Conservation (phyloP, 2,888 invertebrate genomes). For the Torymus texanus region DNA sequence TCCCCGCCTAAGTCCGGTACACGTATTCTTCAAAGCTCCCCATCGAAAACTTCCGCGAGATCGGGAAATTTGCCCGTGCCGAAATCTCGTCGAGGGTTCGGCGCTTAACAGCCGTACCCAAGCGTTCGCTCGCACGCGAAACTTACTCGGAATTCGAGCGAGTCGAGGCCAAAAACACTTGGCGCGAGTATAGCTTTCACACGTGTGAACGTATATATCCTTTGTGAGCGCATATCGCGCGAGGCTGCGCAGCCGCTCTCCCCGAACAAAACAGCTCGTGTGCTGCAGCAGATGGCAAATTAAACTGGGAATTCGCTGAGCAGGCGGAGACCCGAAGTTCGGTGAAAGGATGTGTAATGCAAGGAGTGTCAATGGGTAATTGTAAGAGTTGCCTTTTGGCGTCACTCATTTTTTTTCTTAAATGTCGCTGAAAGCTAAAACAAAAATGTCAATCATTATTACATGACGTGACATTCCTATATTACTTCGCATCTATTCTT, state of each 20-base stretch:
- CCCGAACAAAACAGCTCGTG: not conserved
- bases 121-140: too few relatives aligned
- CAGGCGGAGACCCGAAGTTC: not conserved
- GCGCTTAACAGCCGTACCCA: not conserved
- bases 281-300: slow-evolving; percentile 27
- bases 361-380: too few relatives aligned
- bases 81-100: not conserved
- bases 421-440: too few relatives aligned
- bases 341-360: too few relatives aligned
- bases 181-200: not conserved
- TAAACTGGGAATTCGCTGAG: slow-evolving; percentile 21
- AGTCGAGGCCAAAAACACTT: slow-evolving; percentile 23
- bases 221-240: not conserved
- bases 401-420: too few relatives aligned
- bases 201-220: not conserved
- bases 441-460: too few relatives aligned
- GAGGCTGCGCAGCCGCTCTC: not conserved
- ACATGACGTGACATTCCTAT: too few relatives aligned
- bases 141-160: too few relatives aligned
- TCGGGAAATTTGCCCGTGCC: not conserved
- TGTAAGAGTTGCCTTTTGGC: too few relatives aligned
- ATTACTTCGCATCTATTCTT: too few relatives aligned
- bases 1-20: too few relatives aligned
- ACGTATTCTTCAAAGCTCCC: too few relatives aligned
- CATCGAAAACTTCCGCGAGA: not conserved